Conservation (phyloP, 1,140 invertebrate species). For the Nomia melanderi region DNA sequence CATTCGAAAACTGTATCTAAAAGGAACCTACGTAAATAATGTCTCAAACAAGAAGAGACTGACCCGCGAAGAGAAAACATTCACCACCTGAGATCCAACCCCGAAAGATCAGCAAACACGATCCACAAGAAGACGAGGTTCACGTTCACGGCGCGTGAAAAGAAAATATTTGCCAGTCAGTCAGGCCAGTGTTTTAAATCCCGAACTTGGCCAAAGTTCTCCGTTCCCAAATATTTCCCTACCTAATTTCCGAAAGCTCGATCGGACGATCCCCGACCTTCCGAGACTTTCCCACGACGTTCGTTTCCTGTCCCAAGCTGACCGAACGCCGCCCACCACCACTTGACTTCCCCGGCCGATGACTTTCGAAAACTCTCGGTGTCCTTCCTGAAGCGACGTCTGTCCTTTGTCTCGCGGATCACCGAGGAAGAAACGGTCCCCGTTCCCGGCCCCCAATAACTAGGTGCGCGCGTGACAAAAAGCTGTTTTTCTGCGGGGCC, state of each 20-base stretch:
- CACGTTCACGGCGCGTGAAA: too few species aligned
- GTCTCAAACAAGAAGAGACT: too few species aligned
- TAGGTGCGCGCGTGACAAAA: constrained; percentile 32
- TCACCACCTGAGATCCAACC: too few species aligned
- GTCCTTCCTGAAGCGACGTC: not conserved
- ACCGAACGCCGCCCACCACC: not conserved
- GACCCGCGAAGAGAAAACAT: not conserved
- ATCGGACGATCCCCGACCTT: not conserved
- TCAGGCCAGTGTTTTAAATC: not conserved
- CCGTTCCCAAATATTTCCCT: not conserved
- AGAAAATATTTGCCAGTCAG: not conserved
- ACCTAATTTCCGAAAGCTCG: constrained; percentile 6
- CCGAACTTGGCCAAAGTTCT: not conserved
- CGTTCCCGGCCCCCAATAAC: constrained; percentile 14
- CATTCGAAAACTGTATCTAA: too few species aligned
- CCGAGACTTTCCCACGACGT: not conserved
- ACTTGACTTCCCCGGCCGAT: constrained; percentile 15
- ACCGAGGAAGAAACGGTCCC: too few species aligned
- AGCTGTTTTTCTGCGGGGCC: not conserved
- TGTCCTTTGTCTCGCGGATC: not conserved
- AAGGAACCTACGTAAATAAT: too few species aligned
- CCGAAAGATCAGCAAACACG: too few species aligned
- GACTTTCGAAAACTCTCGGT: not conserved
- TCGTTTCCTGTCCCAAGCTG: not conserved
- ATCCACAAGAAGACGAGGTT: too few species aligned